Evolutionary conservation across 2,797 vertebrate species (phyloP).

Genomic region (Fistularia commersonii): DNA sequence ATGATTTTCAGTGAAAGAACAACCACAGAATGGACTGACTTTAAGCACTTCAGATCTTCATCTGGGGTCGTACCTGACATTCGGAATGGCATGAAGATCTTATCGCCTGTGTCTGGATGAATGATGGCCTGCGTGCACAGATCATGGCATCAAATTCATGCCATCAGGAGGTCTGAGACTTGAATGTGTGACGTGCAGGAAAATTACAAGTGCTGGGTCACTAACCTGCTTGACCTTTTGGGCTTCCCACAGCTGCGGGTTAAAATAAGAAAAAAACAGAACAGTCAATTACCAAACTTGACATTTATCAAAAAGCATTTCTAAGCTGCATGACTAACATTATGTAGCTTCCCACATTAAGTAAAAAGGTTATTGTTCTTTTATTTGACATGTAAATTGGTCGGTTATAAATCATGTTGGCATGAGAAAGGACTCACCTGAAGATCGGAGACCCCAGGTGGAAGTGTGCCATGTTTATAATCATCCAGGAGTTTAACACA

Average conservation of each 20-base stretch:
- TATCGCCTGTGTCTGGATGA: slow-evolving; percentile 95
- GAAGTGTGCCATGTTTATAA: slow-evolving; percentile 83
- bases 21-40: slow-evolving; percentile 33
- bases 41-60: slow-evolving; percentile 62
- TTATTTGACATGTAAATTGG: no score
- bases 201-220: background rate
- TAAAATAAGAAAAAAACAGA: slow-evolving; percentile 13
- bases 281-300: background rate
- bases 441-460: slow-evolving; percentile 74
- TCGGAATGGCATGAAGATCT: slow-evolving; percentile 98
- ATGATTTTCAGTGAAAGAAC: slow-evolving; percentile 37
- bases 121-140: slow-evolving; percentile 88
- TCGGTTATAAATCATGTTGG: background rate
- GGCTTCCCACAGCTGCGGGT: slow-evolving; percentile 90
- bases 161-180: slow-evolving; percentile 26
- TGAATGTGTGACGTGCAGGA: slow-evolving; percentile 29
- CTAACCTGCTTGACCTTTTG: slow-evolving; percentile 98
- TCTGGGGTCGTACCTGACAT: slow-evolving; percentile 89
- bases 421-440: slow-evolving; percentile 53
- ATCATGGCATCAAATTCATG: slow-evolving; percentile 64
- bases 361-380: no score
- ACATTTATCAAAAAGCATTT: background rate
- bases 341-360: no score
- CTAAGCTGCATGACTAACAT: background rate
- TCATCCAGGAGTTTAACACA: slow-evolving; percentile 89